Evolutionary conservation across 2,888 invertebrate genomes (phyloP).

Genomic region (Hoplodrina ambigua): DNA sequence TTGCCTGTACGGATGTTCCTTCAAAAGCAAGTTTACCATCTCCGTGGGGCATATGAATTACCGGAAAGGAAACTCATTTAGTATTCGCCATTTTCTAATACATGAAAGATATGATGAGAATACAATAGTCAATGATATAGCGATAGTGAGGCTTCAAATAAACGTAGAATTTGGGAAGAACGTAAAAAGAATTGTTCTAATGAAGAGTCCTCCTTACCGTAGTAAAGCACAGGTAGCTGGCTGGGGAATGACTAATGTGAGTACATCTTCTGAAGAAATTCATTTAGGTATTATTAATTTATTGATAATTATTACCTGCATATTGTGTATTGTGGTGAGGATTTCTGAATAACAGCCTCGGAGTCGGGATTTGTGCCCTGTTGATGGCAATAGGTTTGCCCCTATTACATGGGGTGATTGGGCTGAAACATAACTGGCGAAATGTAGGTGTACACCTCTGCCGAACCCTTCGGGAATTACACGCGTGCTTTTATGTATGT

Average conservation of each 20-base stretch:
- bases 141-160: slow-evolving; percentile 37
- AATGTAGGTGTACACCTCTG: too few species aligned
- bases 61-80: slow-evolving; percentile 3
- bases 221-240: slow-evolving; percentile 60
- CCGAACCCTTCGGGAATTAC: too few species aligned
- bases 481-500: too few species aligned
- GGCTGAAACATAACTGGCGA: too few species aligned
- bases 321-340: too few species aligned
- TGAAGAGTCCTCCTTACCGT: slow-evolving; percentile 48
- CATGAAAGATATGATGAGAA: slow-evolving; percentile 32
- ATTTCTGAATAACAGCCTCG: too few species aligned
- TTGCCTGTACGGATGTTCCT: slow-evolving; percentile 55
- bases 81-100: slow-evolving; percentile 1
- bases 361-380: too few species aligned
- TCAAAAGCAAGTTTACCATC: background rate
- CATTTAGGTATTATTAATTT: too few species aligned
- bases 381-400: too few species aligned
- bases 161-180: slow-evolving; percentile 32
- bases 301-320: too few species aligned
- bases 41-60: slow-evolving; percentile 49
- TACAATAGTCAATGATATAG: slow-evolving; percentile 52
- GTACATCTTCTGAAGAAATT: slow-evolving; percentile 4
- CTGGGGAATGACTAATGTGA: slow-evolving; percentile 50
- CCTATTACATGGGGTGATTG: too few species aligned
- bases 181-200: slow-evolving; percentile 57